A percentile compares a stretch with the other conserved stretches of the same genome.
Evolutionary conservation across 1,140 invertebrate species (phyloP).

Genomic region (Aphelenchoides avenae): DNA sequence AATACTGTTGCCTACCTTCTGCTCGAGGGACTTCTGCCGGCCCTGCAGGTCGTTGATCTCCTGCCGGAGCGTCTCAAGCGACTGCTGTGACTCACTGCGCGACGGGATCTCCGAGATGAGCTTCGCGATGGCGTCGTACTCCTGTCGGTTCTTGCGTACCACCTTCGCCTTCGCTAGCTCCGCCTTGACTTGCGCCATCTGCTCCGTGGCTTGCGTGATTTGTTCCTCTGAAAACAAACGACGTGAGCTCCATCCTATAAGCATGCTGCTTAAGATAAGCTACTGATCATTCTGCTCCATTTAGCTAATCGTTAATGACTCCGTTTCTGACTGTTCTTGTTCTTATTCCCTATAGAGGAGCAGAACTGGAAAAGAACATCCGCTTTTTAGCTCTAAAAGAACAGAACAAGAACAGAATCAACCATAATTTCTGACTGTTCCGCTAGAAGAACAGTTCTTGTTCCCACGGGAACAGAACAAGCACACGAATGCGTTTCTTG

Average conservation of each 20-base stretch:
- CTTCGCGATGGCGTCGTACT: slow-evolving; percentile 39
- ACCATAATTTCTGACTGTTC: too few relatives aligned
- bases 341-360: too few relatives aligned
- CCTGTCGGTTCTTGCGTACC: slow-evolving; percentile 42
- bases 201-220: slow-evolving; percentile 14
- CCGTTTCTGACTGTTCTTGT: too few relatives aligned
- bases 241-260: too few relatives aligned
- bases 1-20: slow-evolving; percentile 23
- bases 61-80: slow-evolving; percentile 19
- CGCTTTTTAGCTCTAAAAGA: slow-evolving; percentile 1
- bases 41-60: slow-evolving; percentile 33
- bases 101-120: slow-evolving; percentile 38
- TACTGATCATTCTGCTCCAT: too few relatives aligned
- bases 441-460: too few relatives aligned
- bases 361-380: too few relatives aligned
- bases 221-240: slow-evolving; percentile 5
- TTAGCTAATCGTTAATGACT: too few relatives aligned
- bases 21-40: slow-evolving; percentile 34
- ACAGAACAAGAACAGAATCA: too few relatives aligned
- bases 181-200: slow-evolving; percentile 37
- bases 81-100: slow-evolving; percentile 21
- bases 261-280: too few relatives aligned
- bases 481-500: too few relatives aligned
- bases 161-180: slow-evolving; percentile 36
- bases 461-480: too few relatives aligned